phyloP scores from a whole-genome alignment of 2,888 invertebrate species.

The Drosophila aldrichi region DNA sequence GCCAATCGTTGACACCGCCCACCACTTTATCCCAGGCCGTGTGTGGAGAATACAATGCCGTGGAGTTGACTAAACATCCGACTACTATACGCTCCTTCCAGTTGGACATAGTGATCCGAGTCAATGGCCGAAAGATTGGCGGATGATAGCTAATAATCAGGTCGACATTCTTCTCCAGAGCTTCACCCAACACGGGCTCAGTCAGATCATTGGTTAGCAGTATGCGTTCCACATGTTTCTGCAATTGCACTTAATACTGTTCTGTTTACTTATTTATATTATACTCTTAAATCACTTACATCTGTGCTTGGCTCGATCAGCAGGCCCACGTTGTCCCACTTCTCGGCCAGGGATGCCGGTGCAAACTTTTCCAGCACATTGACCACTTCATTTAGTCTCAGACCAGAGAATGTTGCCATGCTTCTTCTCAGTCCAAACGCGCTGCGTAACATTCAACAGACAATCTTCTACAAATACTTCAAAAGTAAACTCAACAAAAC shows the following conservation, averaged over 20 bases:
- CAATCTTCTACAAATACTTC: too few species aligned
- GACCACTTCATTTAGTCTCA: constrained; percentile 85
- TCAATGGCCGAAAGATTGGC: constrained; percentile 95
- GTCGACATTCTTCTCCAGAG: constrained; percentile 88
- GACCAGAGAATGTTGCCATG: constrained; percentile 55
- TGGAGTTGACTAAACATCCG: constrained; percentile 92
- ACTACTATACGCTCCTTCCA: constrained; percentile 93
- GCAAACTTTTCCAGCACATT: constrained; percentile 89
- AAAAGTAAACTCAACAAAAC: not conserved
- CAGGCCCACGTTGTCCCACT: constrained; percentile 98
- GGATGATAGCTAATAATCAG: constrained; percentile 98
- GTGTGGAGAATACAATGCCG: constrained; percentile 97
- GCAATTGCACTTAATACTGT: not conserved
- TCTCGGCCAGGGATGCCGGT: constrained; percentile 90
- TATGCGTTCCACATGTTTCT: constrained; percentile 88
- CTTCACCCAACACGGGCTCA: constrained; percentile 93
- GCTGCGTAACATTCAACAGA: constrained; percentile 37
- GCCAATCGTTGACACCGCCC: constrained; percentile 97
- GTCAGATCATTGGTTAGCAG: constrained; percentile 97
- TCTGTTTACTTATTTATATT: not conserved
- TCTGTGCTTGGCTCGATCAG: constrained; percentile 91
- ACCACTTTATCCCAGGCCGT: constrained; percentile 94
- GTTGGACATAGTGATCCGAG: constrained; percentile 92
- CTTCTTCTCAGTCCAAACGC: constrained; percentile 41
- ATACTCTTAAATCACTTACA: constrained; percentile 16